phyloP scores from a whole-genome alignment of 2,888 invertebrate species.

The Scelioninae gen. 1 region DNA sequence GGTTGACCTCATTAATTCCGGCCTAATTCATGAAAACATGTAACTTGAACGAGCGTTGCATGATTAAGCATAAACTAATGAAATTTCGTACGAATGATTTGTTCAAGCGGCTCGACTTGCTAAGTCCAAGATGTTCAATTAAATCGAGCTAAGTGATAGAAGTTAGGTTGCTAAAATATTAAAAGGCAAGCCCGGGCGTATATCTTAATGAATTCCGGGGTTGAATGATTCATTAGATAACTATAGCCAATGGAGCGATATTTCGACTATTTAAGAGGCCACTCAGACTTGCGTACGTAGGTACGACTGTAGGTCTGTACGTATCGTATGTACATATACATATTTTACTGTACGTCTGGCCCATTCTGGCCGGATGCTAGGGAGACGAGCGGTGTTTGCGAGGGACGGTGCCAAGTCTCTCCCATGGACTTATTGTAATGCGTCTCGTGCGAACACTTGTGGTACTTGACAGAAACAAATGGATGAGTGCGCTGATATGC shows the following conservation, averaged over 20 bases:
- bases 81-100: constrained; percentile 51
- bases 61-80: constrained; percentile 53
- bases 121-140: constrained; percentile 46
- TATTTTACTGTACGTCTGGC: constrained; percentile 44
- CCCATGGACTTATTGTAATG: constrained; percentile 65
- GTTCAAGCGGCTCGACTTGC: constrained; percentile 23
- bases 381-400: constrained; percentile 47
- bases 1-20: constrained; percentile 7
- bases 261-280: constrained; percentile 51
- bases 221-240: constrained; percentile 40
- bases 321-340: constrained; percentile 39
- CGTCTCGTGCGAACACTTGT: constrained; percentile 65
- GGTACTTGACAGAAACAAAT: constrained; percentile 60
- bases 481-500: constrained; percentile 45
- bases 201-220: constrained; percentile 34
- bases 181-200: constrained; percentile 24
- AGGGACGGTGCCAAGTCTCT: constrained; percentile 62
- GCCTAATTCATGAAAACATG: constrained; percentile 29
- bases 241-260: constrained; percentile 47
- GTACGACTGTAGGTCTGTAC: background rate
- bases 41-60: constrained; percentile 26
- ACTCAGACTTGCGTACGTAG: constrained; percentile 29
- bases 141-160: constrained; percentile 52
- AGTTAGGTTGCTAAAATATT: constrained; percentile 44
- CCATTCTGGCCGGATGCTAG: constrained; percentile 61